Evolutionary conservation across 2,113 vertebrate genomes (phyloP).

Genomic region (Trachemys scripta): DNA sequence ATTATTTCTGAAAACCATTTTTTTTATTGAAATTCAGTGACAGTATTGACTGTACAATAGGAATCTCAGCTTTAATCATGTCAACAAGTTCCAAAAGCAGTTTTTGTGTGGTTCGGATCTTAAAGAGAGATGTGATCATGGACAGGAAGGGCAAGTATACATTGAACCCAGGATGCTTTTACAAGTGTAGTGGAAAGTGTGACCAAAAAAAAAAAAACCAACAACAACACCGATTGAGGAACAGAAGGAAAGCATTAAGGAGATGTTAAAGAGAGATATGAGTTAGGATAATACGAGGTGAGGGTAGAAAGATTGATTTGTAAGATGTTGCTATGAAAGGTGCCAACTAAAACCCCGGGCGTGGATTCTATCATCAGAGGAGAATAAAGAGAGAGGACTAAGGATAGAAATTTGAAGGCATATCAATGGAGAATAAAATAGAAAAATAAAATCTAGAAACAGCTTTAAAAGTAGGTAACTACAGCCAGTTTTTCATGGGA

Average conservation of each 20-base stretch:
- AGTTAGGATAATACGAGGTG: background rate
- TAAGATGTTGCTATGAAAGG: background rate
- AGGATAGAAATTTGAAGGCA: background rate
- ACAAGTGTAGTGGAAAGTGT: background rate
- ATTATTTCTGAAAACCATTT: background rate
- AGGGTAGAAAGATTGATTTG: background rate
- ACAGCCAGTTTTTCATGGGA: background rate
- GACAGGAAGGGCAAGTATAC: background rate
- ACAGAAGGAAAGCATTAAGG: background rate
- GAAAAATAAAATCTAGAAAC: background rate
- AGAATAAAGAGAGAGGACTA: background rate
- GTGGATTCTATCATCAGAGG: background rate
- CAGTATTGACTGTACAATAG: background rate
- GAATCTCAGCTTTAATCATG: background rate
- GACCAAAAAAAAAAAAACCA: background rate
- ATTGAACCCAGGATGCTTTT: background rate
- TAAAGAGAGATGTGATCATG: background rate
- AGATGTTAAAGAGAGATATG: background rate
- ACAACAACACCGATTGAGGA: background rate
- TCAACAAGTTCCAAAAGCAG: background rate
- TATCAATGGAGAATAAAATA: background rate
- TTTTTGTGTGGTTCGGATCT: background rate
- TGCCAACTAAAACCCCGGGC: background rate
- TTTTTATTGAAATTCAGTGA: background rate
- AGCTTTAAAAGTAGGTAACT: background rate